phyloP scores from a whole-genome alignment of 2,797 vertebrate species.

The Sternarchorhynchus goeldii region DNA sequence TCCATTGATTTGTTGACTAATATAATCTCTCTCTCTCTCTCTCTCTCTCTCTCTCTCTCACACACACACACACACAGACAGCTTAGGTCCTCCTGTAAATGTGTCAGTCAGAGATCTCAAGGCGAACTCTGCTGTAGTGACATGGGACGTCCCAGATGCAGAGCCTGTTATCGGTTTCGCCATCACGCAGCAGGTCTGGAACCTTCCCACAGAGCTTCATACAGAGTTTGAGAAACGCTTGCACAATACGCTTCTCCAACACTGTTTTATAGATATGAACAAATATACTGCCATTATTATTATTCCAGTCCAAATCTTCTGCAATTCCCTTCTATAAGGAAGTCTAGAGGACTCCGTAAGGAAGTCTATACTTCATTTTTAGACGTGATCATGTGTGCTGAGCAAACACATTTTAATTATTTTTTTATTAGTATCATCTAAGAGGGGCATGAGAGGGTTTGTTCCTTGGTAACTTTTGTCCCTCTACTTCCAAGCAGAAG shows the following conservation, averaged over 20 bases:
- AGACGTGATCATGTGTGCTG: neutral
- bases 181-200: slow-evolving; percentile 91
- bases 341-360: neutral
- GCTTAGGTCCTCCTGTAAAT: slow-evolving; percentile 89
- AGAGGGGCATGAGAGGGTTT: neutral
- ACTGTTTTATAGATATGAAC: no score
- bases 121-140: slow-evolving; percentile 90
- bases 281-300: neutral
- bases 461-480: slow-evolving; percentile 11
- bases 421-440: no score
- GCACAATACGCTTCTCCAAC: no score
- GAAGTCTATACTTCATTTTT: neutral
- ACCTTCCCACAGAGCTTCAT: neutral
- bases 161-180: slow-evolving; percentile 95
- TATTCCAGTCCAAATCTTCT: neutral
- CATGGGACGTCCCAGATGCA: slow-evolving; percentile 93
- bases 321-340: no score
- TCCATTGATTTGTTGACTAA: neutral
- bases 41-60: slow-evolving; percentile 7
- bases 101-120: slow-evolving; percentile 92
- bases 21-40: neutral
- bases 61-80: slow-evolving; percentile 74
- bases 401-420: no score
- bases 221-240: no score
- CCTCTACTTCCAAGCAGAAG: slow-evolving; percentile 75